Evolutionary conservation across 2,797 vertebrate species (phyloP), one percentile per base, ranked within the genome.

Genomic region (Emys orbicularis): DNA sequence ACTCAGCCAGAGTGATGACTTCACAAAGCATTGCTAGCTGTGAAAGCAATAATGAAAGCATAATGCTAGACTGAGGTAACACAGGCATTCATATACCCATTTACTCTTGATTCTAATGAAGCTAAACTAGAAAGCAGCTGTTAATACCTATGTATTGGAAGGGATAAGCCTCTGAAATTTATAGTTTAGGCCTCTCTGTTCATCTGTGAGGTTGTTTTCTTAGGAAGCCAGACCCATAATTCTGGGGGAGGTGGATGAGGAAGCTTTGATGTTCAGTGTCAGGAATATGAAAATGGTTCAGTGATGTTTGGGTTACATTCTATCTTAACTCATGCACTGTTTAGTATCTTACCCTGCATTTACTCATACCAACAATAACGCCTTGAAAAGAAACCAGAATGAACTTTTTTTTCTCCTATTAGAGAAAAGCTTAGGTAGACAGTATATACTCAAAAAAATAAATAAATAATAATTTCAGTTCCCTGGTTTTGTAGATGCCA

Each of bases 1-100:
- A 47, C 47, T 90, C 65, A 15, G 18, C 1, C 57, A 4, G 27
- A 4, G 0, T 49, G 7, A 0, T 0, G 0, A 13, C 81, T 27
- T 9, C 80, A 31, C 72, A 25, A 54, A 88, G 44, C 77, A 12
- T 81, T 59, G 61, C 87, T 79, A 79, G 18, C 21, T 2, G 1
- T 4, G 41, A 57, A 16, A 56, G 49, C 61, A 54, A 59, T 1
- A 2, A 1, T 23, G 74, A 1, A 10, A 94, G 81, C 87, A 56
- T 37, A 0, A 2, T 5, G 10, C 52, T 74, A 34, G 18, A 19
- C 54, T 53, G 41, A 0, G 54, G 0, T 44, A 59, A 12, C 47
- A 0, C 57, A 41, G 72, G 84, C 52, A 18, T 27, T 41, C 37
- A 12, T 0, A 0, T 59, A 21, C 65, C 54, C 29, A 1, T 19